phyloP scores from a whole-genome alignment of 2,113 vertebrate species.

The Charina bottae region DNA sequence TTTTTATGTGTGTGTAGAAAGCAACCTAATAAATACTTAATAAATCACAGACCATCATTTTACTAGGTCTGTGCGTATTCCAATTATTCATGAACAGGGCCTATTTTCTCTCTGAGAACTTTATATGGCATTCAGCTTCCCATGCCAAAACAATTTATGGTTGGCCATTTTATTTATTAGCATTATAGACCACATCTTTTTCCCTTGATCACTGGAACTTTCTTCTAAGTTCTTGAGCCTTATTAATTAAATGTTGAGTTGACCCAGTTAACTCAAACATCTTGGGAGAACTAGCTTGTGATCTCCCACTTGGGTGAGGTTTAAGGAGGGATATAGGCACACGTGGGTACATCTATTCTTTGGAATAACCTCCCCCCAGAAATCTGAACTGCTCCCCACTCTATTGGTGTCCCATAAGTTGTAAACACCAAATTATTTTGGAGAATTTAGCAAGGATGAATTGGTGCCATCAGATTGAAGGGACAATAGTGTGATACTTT shows the following conservation, averaged over 20 bases:
- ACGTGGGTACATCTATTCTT: neutral
- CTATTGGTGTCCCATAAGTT: neutral
- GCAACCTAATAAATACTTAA: neutral
- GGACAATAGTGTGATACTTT: too few relatives aligned
- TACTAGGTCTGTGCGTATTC: neutral
- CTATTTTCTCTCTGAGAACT: neutral
- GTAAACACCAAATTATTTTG: neutral
- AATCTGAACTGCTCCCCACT: neutral
- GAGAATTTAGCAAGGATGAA: neutral
- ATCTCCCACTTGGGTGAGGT: neutral
- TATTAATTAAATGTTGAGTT: conserved; percentile 64
- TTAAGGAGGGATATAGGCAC: neutral
- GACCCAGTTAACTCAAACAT: neutral
- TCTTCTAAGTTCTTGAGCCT: conserved; percentile 39
- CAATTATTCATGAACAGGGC: neutral
- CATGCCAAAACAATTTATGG: neutral
- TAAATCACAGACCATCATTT: neutral
- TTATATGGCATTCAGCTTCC: neutral
- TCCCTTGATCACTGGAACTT: neutral
- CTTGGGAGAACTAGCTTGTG: neutral
- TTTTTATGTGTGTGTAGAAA: neutral
- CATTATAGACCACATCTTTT: neutral
- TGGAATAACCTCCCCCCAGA: neutral
- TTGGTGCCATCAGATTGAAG: neutral
- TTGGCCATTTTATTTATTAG: neutral